Base-by-base conservation (phyloP, 2,797 vertebrate species). In the Limosa lapponica region DNA sequence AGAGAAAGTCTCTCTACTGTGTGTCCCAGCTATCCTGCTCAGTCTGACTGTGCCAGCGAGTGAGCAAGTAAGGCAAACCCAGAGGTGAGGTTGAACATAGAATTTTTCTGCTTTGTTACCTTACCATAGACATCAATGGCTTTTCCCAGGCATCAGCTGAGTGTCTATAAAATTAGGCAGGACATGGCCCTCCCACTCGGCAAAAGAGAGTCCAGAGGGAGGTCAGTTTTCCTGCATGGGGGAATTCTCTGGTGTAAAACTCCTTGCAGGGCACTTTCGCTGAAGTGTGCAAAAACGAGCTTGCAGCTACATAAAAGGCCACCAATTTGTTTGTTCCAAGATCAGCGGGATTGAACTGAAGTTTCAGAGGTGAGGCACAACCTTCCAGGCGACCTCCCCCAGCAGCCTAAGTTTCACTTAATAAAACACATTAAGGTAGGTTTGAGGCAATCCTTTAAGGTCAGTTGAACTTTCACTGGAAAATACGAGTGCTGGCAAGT, bases 401-500 rank as follows among this genome's bases (percentile, higher is more conserved):
- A 0, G 5, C 91, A 96, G 64, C 86, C 88, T 13, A 27, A 82
- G 90, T 96, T 95, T 96, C 94, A 82, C 90, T 95, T 95, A 87
- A 91, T 93, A 94, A 95, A 94, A 70, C 66, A 70, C 71, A 44
- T 77, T 70, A 90, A 84, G 91, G 94, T 95, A 90, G 69, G 88
- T 95, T 96, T 90, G 93, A 96, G 90, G 90, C 95, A 94, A 84
- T 87, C 72, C 91, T 96, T 95, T 95, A 96, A 95, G 96, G 95
- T 96, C 96, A 96, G 88, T 91, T 95, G 95, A 95, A 96, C 94
- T 95, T 94, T 96, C 92, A 85, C 83, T 96, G 93, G 94, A 94
- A 95, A 97, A 86, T 95, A 93, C 84, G 92, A 96, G 95, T 96
- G 96, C 93, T 94, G 96, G 96, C 96, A 95, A 95, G 95, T 96